Evolutionary conservation across 2,888 invertebrate genomes (phyloP).

Genomic region (Drosophila infuscata): DNA sequence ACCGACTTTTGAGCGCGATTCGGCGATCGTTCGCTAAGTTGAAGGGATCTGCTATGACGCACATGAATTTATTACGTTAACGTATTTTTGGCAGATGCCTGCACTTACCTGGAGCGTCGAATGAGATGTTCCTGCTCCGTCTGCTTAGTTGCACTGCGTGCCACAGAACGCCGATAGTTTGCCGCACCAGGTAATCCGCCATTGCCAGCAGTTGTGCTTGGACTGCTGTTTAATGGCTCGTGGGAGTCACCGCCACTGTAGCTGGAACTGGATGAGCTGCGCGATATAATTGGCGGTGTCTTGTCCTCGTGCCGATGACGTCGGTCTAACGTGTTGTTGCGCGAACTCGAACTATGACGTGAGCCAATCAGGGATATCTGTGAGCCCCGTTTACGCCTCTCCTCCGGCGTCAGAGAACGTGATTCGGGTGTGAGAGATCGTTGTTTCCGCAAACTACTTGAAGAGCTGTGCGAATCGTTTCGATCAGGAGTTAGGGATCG

Average conservation of each 20-base stretch:
- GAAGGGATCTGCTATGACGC: slow-evolving; percentile 86
- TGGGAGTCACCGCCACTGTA: slow-evolving; percentile 83
- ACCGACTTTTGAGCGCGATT: slow-evolving; percentile 84
- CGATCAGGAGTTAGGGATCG: slow-evolving; percentile 85
- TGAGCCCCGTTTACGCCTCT: slow-evolving; percentile 83
- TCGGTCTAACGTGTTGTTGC: slow-evolving; percentile 84
- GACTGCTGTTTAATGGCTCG: slow-evolving; percentile 51
- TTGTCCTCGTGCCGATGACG: slow-evolving; percentile 83
- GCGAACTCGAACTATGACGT: slow-evolving; percentile 83
- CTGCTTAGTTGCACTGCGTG: slow-evolving; percentile 78
- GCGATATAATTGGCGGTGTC: slow-evolving; percentile 79
- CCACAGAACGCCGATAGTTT: slow-evolving; percentile 78
- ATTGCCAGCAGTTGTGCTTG: slow-evolving; percentile 24
- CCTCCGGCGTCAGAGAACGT: slow-evolving; percentile 84
- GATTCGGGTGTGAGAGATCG: slow-evolving; percentile 85
- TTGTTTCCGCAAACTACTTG: slow-evolving; percentile 83
- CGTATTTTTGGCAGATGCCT: neutral
- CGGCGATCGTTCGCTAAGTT: slow-evolving; percentile 87
- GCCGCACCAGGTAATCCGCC: slow-evolving; percentile 1
- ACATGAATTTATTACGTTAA: neutral
- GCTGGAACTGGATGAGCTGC: slow-evolving; percentile 85
- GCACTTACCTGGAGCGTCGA: slow-evolving; percentile 83
- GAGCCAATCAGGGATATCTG: slow-evolving; percentile 81
- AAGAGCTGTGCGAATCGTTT: slow-evolving; percentile 84
- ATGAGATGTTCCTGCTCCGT: slow-evolving; percentile 84